Evolutionary conservation across 35 echinoderm and acorn worm genomes (phyloP).

Genomic region (Patiria miniata): DNA sequence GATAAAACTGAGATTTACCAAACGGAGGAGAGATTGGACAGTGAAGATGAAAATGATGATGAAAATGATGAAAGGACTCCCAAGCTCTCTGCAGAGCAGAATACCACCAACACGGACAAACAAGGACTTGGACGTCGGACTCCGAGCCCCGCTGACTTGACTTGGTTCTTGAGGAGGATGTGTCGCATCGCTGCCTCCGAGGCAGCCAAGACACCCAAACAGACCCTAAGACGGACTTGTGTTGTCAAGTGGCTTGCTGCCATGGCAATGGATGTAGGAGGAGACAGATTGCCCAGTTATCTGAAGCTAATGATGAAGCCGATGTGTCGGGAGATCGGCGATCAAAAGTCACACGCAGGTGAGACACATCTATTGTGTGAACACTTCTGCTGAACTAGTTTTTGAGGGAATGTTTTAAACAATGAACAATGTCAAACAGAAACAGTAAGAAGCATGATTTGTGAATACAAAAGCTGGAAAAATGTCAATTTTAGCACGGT

Average conservation of each 20-base stretch:
- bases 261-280: slow-evolving; percentile 67
- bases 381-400: not conserved
- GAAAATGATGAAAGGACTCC: not conserved
- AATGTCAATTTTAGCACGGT: too few species aligned
- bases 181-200: slow-evolving; percentile 71
- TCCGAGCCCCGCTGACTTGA: slow-evolving; percentile 4
- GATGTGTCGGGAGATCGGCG: slow-evolving; percentile 60
- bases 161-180: slow-evolving; percentile 77
- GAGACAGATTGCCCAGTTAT: slow-evolving; percentile 41
- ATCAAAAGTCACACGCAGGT: slow-evolving; percentile 77
- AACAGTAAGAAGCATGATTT: too few species aligned
- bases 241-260: slow-evolving; percentile 90
- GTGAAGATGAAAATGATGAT: slow-evolving; percentile 17
- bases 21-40: not conserved
- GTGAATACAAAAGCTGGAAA: too few species aligned
- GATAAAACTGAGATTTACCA: not conserved
- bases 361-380: not conserved
- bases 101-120: not conserved
- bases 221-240: slow-evolving; percentile 57
- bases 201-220: slow-evolving; percentile 53
- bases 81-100: not conserved
- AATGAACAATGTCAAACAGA: too few species aligned
- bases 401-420: too few species aligned
- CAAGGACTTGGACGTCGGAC: not conserved
- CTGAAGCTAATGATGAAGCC: slow-evolving; percentile 66